Base-by-base conservation (phyloP, 2,888 invertebrate genomes). In the Nasonia oneida region DNA sequence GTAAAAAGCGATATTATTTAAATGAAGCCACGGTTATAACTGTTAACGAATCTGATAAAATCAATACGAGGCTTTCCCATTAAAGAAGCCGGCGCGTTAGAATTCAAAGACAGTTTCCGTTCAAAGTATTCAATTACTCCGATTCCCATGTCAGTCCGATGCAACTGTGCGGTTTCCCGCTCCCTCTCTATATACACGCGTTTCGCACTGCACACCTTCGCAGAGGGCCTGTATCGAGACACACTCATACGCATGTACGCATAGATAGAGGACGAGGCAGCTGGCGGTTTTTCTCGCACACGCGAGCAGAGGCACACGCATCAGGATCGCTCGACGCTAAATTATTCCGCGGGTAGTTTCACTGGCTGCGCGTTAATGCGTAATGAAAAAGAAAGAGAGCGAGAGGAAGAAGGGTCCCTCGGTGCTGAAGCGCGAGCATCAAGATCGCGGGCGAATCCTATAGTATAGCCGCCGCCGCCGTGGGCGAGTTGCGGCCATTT, bases 401-500 rank as follows among this genome's bases (percentile, higher is more conserved):
- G 53, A 42, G 70, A 82, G 67, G 70, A 76, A 37, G 67, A 29
- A 73, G 78, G 29, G 75, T 4, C 47, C 12, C 15, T 39, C 42
- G 57, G 57, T 23, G 39, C 57, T 57, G 53, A 18, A 50, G 37
- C 47, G 67, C 47, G 53, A 61, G 61, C 33, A 91, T 91, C 91
- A 90, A 91, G 91, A 91, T 90, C 90, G 89, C 78, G 87, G 74
- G 71, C 57, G 57, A 37, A 37, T 33, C 71, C 33, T n/a, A 37
- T 37, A 37, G 37, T 37, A 37, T 4, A 88, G 89, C 90, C 87
- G 15, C 90, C 87, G 15, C 90, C 87, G 88, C 89, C 88, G 88
- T 88, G 88, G 89, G 88, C 89, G 89, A 88, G 88, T 90, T 90
- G 88, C 89, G 89, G 89, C 89, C 88, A 90, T 91, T 92, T 92